Evolutionary conservation across 2,797 vertebrate species (phyloP), one percentile per base, ranked within the genome.

Genomic region (Epinephelus malabaricus): DNA sequence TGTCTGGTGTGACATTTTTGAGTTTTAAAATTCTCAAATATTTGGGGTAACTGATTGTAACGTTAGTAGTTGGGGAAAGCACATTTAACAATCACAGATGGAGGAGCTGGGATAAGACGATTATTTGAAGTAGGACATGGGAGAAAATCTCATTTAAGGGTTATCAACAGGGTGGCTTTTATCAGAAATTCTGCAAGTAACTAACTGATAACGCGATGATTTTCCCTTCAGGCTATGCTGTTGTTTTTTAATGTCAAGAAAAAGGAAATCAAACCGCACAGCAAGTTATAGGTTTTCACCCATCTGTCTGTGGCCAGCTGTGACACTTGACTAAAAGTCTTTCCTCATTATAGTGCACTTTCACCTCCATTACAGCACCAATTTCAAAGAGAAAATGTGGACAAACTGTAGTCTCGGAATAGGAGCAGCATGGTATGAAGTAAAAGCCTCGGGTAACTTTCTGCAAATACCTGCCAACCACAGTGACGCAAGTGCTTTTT

Each of bases 401-500:
- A 69, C 60, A 47, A 61, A 66, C 50, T n/a, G 71, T 19, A 11
- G 64, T 38, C 47, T 2, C 12, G 9, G 53, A 56, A 54, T 83
- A 71, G 38, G 6, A 81, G 25, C 15, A 55, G 49, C 21, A 2
- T 1, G n/a, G 47, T 23, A 62, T 62, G 61, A 76, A 64, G 61
- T 50, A 69, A 83, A 86, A 78, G 73, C 82, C 79, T 82, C 54
- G 18, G 79, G 79, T 87, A 63, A 71, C 74, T 82, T 78, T 81
- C 69, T 74, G 83, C 68, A 85, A 88, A 88, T 83, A 74, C 78
- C 76, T 79, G 64, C 55, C 65, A 70, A 73, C 79, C 64, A 56
- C 80, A 69, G 62, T 88, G 84, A 89, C 61, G 77, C 82, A 84
- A 74, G 43, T 49, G 58, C 61, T 79, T 80, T 87, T 65, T 75